Base-by-base conservation (phyloP, 1,140 invertebrate genomes). In the Linepithema humile region DNA sequence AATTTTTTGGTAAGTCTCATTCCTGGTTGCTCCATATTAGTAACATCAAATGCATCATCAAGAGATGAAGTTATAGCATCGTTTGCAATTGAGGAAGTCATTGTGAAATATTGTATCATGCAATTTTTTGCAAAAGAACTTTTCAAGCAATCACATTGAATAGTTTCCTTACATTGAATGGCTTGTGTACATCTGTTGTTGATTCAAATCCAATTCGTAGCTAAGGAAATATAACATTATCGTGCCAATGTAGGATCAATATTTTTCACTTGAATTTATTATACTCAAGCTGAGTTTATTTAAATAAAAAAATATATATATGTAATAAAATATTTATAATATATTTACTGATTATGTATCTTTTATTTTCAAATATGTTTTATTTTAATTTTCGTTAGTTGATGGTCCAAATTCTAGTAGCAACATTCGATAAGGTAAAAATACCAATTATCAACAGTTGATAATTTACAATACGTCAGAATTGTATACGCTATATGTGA, bases 141-240 rank as follows among this genome's bases (percentile, higher is more conserved):
- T n/a, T n/a, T n/a, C n/a, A 38, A 20, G 10, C 35, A 55, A 69
- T 45, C 17, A 57, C 6, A 29, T 6, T 32, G 2, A 12, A 1
- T 59, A 45, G 23, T 4, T 12, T 29, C 20, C 3, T 78, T 12
- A 17, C 29, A 69, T 35, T 17, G 29, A 45, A 67, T 17, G 12
- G 0, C 26, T 17, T 15, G 23, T 4, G 9, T 64, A 15, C 17
- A 17, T 53, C 9, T 38, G 60, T 78, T 69, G 62, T 78, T 69
- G 45, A 78, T 78, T 69, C 45, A 78, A 53, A 55, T 12, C n/a
- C 20, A 6, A 40, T 55, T 53, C 48, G 75, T 78, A 78, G n/a
- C 64, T 50, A 78, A 53, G 75, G 75, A 53, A 69, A 23, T 15
- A n/a, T 69, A 23, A 78, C 62, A 38, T 78, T 38, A 67, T 26